Conservation (phyloP, 2,888 invertebrate genomes). For the Trichogramma dendrolimi region DNA sequence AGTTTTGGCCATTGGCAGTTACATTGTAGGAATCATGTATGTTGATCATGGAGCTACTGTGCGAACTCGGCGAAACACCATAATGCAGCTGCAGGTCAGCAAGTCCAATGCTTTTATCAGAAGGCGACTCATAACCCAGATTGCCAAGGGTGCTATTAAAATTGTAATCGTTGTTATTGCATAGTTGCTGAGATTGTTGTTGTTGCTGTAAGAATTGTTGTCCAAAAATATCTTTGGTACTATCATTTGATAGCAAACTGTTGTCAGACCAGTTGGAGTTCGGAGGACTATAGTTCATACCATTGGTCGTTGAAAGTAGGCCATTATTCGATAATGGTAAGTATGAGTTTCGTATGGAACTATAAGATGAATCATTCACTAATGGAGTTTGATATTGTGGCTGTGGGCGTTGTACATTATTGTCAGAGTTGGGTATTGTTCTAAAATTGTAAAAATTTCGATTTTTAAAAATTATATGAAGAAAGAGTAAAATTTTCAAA, state of each 20-base stretch:
- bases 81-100: slow-evolving; percentile 38
- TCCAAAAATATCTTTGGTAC: slow-evolving; percentile 41
- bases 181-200: slow-evolving; percentile 34
- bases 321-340: slow-evolving; percentile 37
- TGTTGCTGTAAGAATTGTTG: slow-evolving; percentile 33
- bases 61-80: slow-evolving; percentile 34
- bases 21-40: slow-evolving; percentile 44
- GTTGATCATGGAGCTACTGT: slow-evolving; percentile 37
- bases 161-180: slow-evolving; percentile 41
- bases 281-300: slow-evolving; percentile 33
- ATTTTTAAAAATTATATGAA: not conserved
- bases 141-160: slow-evolving; percentile 40
- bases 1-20: slow-evolving; percentile 35
- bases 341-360: slow-evolving; percentile 31
- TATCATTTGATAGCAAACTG: slow-evolving; percentile 32
- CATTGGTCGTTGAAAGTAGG: slow-evolving; percentile 36
- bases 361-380: slow-evolving; percentile 27
- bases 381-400: slow-evolving; percentile 28
- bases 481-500: not conserved
- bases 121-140: slow-evolving; percentile 32
- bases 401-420: slow-evolving; percentile 28
- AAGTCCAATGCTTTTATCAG: slow-evolving; percentile 33
- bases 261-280: slow-evolving; percentile 39
- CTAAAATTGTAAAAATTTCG: slow-evolving; percentile 8
- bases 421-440: slow-evolving; percentile 23